These are phyloP conservation scores for Turritopsis rubra DNA, from an alignment of 30 jellyfish, hydroid and myxozoan genomes.

Conservation along the genomic window DNA sequence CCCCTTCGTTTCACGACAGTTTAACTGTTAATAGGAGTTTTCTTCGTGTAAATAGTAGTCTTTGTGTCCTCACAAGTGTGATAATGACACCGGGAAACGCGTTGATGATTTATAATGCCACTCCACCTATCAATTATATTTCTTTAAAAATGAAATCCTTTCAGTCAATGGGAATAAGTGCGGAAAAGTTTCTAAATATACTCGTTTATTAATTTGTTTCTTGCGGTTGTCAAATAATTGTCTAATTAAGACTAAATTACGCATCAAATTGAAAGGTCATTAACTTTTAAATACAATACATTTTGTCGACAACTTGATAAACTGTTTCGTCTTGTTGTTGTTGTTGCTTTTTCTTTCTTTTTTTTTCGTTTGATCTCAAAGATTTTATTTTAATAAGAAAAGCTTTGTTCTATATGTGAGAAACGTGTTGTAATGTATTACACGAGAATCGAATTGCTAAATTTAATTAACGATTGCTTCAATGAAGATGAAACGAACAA, in stretches of 20 bases:
- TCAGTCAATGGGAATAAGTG: not conserved
- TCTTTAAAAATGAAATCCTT: not conserved
- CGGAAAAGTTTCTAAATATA: not conserved
- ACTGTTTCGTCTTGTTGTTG: not conserved
- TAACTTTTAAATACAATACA: not conserved
- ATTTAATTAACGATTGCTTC: not conserved
- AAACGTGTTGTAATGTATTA: not conserved
- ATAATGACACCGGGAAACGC: no score
- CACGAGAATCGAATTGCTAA: not conserved
- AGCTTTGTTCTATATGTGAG: no score
- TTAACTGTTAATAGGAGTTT: no score
- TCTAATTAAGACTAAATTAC: not conserved
- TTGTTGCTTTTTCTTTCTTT: no score
- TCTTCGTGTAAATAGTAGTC: no score
- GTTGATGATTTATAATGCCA: no score
- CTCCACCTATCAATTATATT: no score
- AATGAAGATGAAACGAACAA: not conserved
- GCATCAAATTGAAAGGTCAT: not conserved
- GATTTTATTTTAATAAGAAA: not conserved
- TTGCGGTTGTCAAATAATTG: not conserved
- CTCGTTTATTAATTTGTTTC: not conserved
- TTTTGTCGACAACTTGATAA: not conserved
- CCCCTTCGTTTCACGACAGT: no score
- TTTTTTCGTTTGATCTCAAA: not conserved
- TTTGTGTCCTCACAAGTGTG: no score